These are phyloP conservation scores for Drosophila sucinea DNA, from an alignment of 1,140 invertebrate genomes.

Conservation along the genomic window DNA sequence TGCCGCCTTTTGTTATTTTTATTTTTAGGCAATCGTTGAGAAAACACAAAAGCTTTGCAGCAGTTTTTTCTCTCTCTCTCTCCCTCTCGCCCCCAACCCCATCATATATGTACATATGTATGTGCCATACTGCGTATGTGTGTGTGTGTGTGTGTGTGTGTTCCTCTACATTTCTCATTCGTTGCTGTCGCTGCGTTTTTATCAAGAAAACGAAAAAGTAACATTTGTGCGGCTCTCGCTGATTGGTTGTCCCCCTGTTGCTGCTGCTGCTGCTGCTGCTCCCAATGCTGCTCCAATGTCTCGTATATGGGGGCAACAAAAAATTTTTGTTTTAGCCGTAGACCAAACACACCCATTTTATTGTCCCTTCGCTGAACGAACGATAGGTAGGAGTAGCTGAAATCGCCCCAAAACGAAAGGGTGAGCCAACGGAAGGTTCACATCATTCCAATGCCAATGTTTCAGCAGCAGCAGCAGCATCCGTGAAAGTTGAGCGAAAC, in stretches of 20 bases:
- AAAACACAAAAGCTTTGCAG: constrained; percentile 71
- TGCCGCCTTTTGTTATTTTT: constrained; percentile 53
- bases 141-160: constrained; percentile 39
- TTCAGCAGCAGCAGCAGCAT: neutral
- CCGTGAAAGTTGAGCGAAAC: no score
- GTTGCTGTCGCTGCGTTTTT: constrained; percentile 58
- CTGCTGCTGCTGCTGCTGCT: no score
- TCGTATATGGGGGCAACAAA: constrained; percentile 40
- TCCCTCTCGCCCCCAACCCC: neutral
- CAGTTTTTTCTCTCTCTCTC: constrained; percentile 32
- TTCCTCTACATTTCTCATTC: constrained; percentile 77
- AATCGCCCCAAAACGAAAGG: neutral
- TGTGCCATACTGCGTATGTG: constrained; percentile 27
- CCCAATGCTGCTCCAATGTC: constrained; percentile 31
- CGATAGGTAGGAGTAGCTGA: constrained; percentile 11
- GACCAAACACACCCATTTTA: constrained; percentile 75
- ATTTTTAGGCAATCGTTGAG: constrained; percentile 71
- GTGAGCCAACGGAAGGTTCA: neutral
- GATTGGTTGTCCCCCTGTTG: constrained; percentile 63
- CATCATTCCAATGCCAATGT: neutral
- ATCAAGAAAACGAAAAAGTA: constrained; percentile 78
- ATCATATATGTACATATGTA: constrained; percentile 9
- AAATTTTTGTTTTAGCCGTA: constrained; percentile 74
- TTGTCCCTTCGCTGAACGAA: constrained; percentile 38
- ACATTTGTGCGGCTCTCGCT: constrained; percentile 62